These are phyloP conservation scores for Entomyzon cyanotis DNA, from an alignment of 2,113 vertebrate genomes.

Conservation along the genomic window DNA sequence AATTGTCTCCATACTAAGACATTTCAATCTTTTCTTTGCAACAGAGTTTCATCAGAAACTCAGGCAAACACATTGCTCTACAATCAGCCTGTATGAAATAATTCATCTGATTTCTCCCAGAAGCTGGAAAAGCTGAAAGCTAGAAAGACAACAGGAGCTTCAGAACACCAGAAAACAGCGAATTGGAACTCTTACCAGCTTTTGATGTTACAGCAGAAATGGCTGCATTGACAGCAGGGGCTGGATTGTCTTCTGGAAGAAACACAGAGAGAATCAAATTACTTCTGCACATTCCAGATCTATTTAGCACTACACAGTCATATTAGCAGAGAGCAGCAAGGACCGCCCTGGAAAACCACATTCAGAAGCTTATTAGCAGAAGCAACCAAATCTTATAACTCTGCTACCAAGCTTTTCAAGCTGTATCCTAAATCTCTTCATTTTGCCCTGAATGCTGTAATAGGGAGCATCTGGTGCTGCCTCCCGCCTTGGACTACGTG, in stretches of 20 bases:
- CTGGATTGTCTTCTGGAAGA: background rate
- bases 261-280: background rate
- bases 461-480: background rate
- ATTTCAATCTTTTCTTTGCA: background rate
- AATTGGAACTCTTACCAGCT: slow-evolving; percentile 22
- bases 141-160: background rate
- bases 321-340: background rate
- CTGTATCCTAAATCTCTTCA: background rate
- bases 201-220: fast-evolving
- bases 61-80: background rate
- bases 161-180: background rate
- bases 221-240: fast-evolving
- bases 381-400: background rate
- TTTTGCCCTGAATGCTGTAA: background rate
- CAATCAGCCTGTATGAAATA: background rate
- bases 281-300: background rate
- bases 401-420: background rate
- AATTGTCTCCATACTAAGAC: background rate
- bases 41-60: background rate
- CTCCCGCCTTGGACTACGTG: background rate
- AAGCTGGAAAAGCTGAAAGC: background rate
- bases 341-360: background rate
- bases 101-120: background rate
- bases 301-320: background rate
- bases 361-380: background rate